Conservation (phyloP, 2,113 vertebrate species). For the Oncorhynchus nerka region DNA sequence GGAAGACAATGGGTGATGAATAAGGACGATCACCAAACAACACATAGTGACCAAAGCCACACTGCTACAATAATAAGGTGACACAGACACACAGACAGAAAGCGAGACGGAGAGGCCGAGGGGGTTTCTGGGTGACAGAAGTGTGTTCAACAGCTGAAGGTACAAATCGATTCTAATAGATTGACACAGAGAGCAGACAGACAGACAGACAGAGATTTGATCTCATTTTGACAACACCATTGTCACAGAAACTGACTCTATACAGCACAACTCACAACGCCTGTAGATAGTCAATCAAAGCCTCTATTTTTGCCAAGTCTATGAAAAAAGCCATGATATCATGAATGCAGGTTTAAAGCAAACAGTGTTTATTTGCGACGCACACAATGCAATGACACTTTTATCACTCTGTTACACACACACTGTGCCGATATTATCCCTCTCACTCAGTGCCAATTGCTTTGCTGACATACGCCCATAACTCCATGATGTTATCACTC, state of each 20-base stretch:
- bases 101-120: conserved; percentile 11
- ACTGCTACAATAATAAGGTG: conserved; percentile 49
- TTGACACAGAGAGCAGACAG: conserved; percentile 42
- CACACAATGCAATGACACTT: too few species aligned
- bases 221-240: too few species aligned
- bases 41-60: conserved; percentile 68
- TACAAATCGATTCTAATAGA: conserved; percentile 74
- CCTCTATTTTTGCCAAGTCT: too few species aligned
- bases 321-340: too few species aligned
- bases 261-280: too few species aligned
- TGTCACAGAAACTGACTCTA: too few species aligned
- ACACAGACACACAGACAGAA: conserved; percentile 14
- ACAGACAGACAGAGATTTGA: conserved; percentile 18
- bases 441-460: not conserved
- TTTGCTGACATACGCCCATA: conserved; percentile 25
- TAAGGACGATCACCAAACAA: conserved; percentile 29
- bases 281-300: too few species aligned
- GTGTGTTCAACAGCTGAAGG: conserved; percentile 69
- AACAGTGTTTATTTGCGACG: too few species aligned
- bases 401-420: not conserved
- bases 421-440: not conserved
- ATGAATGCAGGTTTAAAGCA: too few species aligned
- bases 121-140: conserved; percentile 26
- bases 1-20: not conserved
- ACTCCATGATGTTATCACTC: conserved; percentile 58